These are phyloP conservation scores for Spheniscus mendiculus DNA, from an alignment of 2,113 vertebrate genomes.

Conservation along the genomic window DNA sequence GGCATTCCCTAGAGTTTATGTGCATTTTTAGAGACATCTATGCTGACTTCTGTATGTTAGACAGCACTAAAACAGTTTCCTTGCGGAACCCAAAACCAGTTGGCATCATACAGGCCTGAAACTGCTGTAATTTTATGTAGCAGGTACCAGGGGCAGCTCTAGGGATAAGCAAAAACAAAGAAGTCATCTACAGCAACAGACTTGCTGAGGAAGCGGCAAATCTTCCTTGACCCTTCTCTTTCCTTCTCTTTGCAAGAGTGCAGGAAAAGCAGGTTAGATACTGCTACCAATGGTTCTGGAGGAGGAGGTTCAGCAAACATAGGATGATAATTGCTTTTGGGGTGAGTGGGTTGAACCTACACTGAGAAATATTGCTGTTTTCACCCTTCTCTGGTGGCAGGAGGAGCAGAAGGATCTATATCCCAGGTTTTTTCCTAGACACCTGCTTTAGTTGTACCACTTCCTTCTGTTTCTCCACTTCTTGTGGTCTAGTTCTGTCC, in stretches of 20 bases:
- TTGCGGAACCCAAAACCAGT: neutral
- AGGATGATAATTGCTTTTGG: neutral
- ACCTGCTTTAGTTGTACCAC: neutral
- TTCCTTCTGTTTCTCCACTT: neutral
- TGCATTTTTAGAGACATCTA: neutral
- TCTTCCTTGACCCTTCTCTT: neutral
- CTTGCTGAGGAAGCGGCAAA: neutral
- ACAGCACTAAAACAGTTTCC: neutral
- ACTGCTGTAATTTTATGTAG: neutral
- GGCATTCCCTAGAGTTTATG: neutral
- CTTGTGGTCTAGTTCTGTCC: neutral
- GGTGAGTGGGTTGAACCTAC: neutral
- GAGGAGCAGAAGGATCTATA: neutral
- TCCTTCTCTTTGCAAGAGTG: neutral
- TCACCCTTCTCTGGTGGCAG: neutral
- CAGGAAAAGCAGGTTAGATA: neutral
- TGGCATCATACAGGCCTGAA: neutral
- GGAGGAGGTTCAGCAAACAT: neutral
- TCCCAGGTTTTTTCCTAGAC: accelerated
- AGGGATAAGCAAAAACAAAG: neutral
- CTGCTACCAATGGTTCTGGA: neutral
- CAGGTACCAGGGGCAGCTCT: neutral
- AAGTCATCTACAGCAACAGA: neutral
- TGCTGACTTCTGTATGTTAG: neutral
- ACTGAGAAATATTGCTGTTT: neutral